Conservation (phyloP, 1,140 invertebrate species). For the Riptortus pedestris region DNA sequence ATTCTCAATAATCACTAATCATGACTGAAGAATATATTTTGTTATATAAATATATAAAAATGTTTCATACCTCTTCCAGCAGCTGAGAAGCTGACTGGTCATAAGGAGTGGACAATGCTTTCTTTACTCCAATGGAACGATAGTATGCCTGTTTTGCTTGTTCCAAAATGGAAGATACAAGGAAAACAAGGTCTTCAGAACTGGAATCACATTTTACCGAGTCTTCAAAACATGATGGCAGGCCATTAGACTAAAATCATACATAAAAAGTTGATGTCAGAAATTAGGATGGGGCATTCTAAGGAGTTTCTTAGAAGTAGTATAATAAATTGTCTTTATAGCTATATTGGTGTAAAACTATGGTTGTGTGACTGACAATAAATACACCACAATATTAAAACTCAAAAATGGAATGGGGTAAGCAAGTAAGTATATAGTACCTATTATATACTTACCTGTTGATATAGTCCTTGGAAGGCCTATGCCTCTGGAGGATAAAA, state of each 20-base stretch:
- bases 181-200: conserved; percentile 48
- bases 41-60: too few relatives aligned
- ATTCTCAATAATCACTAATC: too few relatives aligned
- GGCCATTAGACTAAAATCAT: conserved; percentile 27
- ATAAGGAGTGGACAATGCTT: conserved; percentile 19
- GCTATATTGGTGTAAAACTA: neutral
- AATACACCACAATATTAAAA: too few relatives aligned
- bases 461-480: too few relatives aligned
- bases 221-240: conserved; percentile 26
- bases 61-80: conserved; percentile 47
- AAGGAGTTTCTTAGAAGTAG: too few relatives aligned
- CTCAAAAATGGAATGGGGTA: too few relatives aligned
- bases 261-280: conserved; percentile 4
- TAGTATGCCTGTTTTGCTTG: conserved; percentile 41
- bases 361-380: too few relatives aligned
- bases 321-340: neutral
- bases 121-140: neutral
- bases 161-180: conserved; percentile 48
- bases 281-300: too few relatives aligned
- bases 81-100: conserved; percentile 47
- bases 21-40: too few relatives aligned
- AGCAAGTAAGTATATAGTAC: too few relatives aligned
- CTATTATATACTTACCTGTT: too few relatives aligned
- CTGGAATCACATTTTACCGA: conserved; percentile 7
- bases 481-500: too few relatives aligned